Conservation (phyloP, 2,888 invertebrate genomes). For the Drosophila kuntzei region DNA sequence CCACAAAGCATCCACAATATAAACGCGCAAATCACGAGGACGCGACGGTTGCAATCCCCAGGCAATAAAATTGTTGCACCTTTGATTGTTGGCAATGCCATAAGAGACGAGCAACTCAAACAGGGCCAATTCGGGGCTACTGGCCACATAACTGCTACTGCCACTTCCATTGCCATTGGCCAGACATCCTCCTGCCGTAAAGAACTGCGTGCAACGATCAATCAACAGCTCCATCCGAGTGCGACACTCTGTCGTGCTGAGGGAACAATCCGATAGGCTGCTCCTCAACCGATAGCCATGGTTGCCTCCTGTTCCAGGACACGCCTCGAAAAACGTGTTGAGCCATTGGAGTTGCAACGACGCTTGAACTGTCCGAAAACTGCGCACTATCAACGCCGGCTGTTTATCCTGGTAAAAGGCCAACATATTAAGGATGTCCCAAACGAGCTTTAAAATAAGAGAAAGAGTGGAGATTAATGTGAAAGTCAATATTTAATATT, state of each 20-base stretch:
- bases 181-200: slow-evolving; percentile 64
- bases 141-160: slow-evolving; percentile 75
- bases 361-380: slow-evolving; percentile 83
- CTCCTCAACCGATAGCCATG: slow-evolving; percentile 48
- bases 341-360: slow-evolving; percentile 82
- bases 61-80: slow-evolving; percentile 84
- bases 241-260: slow-evolving; percentile 80
- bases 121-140: slow-evolving; percentile 80
- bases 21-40: slow-evolving; percentile 80
- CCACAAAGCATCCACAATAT: slow-evolving; percentile 83
- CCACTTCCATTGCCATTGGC: slow-evolving; percentile 41
- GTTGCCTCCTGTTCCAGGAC: slow-evolving; percentile 20
- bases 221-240: slow-evolving; percentile 84
- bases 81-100: slow-evolving; percentile 82
- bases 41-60: slow-evolving; percentile 84
- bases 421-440: slow-evolving; percentile 85
- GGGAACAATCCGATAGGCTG: slow-evolving; percentile 67
- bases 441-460: slow-evolving; percentile 76
- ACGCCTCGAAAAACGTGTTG: slow-evolving; percentile 76
- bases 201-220: slow-evolving; percentile 84
- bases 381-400: slow-evolving; percentile 74
- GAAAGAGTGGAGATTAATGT: too few species aligned
- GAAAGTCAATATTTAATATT: too few species aligned
- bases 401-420: slow-evolving; percentile 83
- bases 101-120: slow-evolving; percentile 83